Percentiles rank a stretch among this genome's conserved stretches.
phyloP scores from a whole-genome alignment of 23 tunicate genomes.

The Ascidia mentula region DNA sequence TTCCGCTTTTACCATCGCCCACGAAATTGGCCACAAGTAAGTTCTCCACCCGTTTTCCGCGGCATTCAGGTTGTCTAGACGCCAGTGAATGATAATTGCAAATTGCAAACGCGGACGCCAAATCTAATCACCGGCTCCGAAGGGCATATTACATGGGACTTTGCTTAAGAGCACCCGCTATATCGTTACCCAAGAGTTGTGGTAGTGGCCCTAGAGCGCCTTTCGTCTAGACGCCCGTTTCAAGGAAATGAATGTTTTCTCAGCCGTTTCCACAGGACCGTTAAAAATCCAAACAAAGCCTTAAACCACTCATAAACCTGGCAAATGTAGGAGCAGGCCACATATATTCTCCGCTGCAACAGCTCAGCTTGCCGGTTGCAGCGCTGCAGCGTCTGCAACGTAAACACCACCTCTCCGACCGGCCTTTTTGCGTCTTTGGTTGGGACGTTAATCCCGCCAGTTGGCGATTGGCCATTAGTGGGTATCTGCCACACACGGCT shows the following conservation, averaged over 20 bases:
- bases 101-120: neutral
- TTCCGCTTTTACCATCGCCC: slow-evolving; percentile 92
- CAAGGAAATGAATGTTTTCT: neutral
- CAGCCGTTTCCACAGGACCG: neutral
- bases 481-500: too few relatives aligned
- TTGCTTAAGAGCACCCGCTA: neutral
- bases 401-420: too few relatives aligned
- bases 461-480: too few relatives aligned
- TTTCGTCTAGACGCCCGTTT: neutral
- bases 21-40: slow-evolving; percentile 99
- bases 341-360: too few relatives aligned
- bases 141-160: neutral
- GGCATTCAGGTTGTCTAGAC: neutral
- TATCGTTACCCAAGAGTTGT: neutral
- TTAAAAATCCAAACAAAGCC: neutral
- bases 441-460: too few relatives aligned
- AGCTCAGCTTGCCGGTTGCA: too few relatives aligned
- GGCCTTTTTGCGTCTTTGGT: too few relatives aligned
- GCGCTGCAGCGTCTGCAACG: too few relatives aligned
- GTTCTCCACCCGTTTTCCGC: neutral
- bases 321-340: too few relatives aligned
- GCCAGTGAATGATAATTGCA: neutral
- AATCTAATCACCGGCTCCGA: neutral
- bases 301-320: too few relatives aligned
- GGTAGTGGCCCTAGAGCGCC: neutral